Percentiles rank a stretch among this genome's conserved stretches.
Evolutionary conservation across 2,113 vertebrate species (phyloP).

Genomic region (Lathamus discolor): DNA sequence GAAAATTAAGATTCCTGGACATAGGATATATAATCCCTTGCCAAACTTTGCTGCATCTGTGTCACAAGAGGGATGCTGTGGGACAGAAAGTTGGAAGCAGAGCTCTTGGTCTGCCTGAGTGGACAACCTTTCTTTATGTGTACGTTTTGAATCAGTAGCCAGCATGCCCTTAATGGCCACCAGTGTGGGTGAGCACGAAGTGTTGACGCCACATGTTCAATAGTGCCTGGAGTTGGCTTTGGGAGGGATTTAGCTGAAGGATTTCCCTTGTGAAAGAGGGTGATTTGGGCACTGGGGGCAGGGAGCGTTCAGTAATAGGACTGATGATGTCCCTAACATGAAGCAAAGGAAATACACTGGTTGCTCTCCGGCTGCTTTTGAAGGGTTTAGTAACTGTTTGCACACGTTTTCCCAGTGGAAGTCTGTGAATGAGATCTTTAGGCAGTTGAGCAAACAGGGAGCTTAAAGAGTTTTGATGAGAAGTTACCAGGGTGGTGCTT

Average conservation of each 20-base stretch:
- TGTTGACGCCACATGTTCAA: not conserved
- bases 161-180: not conserved
- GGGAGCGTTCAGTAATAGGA: not conserved
- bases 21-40: not conserved
- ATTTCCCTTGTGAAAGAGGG: not conserved
- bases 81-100: not conserved
- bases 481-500: not conserved
- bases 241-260: not conserved
- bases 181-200: not conserved
- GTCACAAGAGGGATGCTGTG: not conserved
- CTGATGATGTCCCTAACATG: not conserved
- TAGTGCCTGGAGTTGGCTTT: not conserved
- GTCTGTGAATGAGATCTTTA: not conserved
- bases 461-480: not conserved
- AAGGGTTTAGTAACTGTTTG: not conserved
- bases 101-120: not conserved
- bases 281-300: not conserved
- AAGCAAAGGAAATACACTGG: not conserved
- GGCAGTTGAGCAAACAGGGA: slow-evolving; percentile 1
- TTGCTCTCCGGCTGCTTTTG: not conserved
- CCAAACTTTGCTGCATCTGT: not conserved
- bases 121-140: not conserved
- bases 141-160: not conserved
- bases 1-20: not conserved
- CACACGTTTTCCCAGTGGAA: not conserved